phyloP scores from a whole-genome alignment of 2,888 invertebrate species.

The Calameuta idolon region DNA sequence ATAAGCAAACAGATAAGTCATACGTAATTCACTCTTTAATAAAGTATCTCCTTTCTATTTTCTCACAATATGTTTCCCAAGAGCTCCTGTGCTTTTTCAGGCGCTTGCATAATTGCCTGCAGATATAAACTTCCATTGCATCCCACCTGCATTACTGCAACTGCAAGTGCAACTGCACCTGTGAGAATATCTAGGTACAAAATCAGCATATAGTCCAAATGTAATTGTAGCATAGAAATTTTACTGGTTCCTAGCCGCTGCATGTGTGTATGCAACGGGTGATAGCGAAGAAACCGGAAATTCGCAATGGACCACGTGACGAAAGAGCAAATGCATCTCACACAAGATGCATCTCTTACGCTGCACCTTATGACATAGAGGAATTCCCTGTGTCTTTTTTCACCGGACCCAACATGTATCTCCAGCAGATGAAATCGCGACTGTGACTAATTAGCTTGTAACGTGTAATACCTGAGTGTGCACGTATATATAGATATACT shows the following conservation, averaged over 20 bases:
- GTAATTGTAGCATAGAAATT: not conserved
- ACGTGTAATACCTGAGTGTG: not conserved
- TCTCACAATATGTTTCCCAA: not conserved
- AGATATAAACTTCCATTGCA: not conserved
- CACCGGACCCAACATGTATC: not conserved
- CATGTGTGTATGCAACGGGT: not conserved
- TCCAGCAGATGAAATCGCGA: not conserved
- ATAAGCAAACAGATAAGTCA: not conserved
- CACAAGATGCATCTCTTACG: not conserved
- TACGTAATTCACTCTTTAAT: not conserved
- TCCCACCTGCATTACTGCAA: not conserved
- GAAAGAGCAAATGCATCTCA: not conserved
- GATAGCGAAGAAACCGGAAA: not conserved
- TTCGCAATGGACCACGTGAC: not conserved
- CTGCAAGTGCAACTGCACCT: not conserved
- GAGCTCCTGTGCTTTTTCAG: not conserved
- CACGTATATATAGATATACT: not conserved
- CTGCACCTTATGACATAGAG: not conserved
- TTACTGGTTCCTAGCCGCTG: not conserved
- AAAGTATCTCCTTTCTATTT: constrained; percentile 4
- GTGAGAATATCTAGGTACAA: not conserved
- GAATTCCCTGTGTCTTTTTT: not conserved
- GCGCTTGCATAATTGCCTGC: not conserved
- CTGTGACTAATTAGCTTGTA: not conserved
- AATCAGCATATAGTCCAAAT: not conserved